A percentile compares a stretch with the other conserved stretches of the same genome.
Evolutionary conservation across 2,888 invertebrate species (phyloP).

Genomic region (Cheilosia impressa): DNA sequence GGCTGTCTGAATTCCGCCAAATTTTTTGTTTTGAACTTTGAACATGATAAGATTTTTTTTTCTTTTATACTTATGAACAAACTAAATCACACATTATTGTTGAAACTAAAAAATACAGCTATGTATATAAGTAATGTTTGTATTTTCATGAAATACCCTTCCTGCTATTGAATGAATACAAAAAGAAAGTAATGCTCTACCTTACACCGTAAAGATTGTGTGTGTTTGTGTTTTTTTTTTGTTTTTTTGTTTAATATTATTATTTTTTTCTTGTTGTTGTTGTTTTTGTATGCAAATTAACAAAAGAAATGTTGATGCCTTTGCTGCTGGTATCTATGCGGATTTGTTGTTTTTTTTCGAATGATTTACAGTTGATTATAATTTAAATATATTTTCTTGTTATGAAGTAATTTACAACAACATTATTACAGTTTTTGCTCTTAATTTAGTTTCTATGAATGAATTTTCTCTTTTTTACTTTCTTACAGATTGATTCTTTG

Average conservation of each 20-base stretch:
- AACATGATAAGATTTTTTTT: conserved; percentile 63
- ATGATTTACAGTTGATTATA: conserved; percentile 69
- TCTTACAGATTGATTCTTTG: conserved; percentile 58
- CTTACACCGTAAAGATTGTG: conserved; percentile 68
- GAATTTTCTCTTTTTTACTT: conserved; percentile 55
- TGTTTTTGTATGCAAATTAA: conserved; percentile 41
- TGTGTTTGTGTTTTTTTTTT: conserved; percentile 2
- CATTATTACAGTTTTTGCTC: conserved; percentile 55
- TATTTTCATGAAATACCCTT: conserved; percentile 67
- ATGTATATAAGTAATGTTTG: conserved; percentile 45
- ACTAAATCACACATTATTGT: conserved; percentile 68
- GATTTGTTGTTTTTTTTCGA: conserved; percentile 63
- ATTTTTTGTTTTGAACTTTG: conserved; percentile 63
- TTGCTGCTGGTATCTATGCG: conserved; percentile 58
- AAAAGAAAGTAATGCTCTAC: conserved; percentile 59
- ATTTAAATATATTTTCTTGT: conserved; percentile 71
- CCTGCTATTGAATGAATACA: conserved; percentile 66
- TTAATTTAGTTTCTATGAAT: conserved; percentile 52
- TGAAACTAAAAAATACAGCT: conserved; percentile 10
- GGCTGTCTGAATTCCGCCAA: conserved; percentile 42
- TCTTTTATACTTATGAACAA: conserved; percentile 59
- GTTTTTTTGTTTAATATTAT: conserved; percentile 48
- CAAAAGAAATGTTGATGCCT: conserved; percentile 48
- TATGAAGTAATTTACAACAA: conserved; percentile 68
- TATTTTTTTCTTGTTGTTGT: conserved; percentile 33